A percentile compares a stretch with the other conserved stretches of the same genome.
Evolutionary conservation across 2,888 invertebrate species (phyloP).

Genomic region (Rhamphomyia laevipes): DNA sequence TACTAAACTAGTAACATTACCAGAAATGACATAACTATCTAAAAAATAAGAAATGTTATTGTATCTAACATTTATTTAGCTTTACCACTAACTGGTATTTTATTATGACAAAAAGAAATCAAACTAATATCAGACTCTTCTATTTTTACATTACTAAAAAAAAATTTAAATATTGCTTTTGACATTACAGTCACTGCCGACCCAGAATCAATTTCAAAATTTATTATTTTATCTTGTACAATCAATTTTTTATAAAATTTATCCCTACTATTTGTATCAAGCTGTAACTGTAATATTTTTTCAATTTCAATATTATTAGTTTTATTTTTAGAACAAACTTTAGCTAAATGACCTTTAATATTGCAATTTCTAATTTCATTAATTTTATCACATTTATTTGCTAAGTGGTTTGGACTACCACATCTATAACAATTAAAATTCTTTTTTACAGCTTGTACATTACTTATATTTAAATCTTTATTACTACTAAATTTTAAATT

Average conservation of each 20-base stretch:
- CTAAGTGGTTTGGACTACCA: background rate
- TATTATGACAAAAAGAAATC: background rate
- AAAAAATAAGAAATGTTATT: background rate
- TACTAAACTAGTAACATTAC: background rate
- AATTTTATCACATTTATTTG: background rate
- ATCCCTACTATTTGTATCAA: background rate
- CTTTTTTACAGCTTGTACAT: constrained; percentile 3
- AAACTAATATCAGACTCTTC: constrained; percentile 6
- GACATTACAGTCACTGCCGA: background rate
- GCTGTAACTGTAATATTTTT: background rate
- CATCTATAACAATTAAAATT: background rate
- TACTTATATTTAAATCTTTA: too few relatives aligned
- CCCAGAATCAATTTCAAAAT: background rate
- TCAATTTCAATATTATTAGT: background rate
- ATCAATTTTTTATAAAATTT: background rate
- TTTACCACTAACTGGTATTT: background rate
- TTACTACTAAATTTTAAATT: too few relatives aligned
- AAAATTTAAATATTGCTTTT: background rate
- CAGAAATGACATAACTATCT: background rate
- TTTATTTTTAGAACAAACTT: background rate
- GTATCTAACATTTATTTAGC: background rate
- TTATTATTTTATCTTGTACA: background rate
- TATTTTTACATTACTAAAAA: constrained; percentile 1
- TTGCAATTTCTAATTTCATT: background rate
- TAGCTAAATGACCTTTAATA: background rate